These are phyloP conservation scores for Cyprinodon variegatus DNA, from an alignment of 2,113 vertebrate species.

Conservation along the genomic window DNA sequence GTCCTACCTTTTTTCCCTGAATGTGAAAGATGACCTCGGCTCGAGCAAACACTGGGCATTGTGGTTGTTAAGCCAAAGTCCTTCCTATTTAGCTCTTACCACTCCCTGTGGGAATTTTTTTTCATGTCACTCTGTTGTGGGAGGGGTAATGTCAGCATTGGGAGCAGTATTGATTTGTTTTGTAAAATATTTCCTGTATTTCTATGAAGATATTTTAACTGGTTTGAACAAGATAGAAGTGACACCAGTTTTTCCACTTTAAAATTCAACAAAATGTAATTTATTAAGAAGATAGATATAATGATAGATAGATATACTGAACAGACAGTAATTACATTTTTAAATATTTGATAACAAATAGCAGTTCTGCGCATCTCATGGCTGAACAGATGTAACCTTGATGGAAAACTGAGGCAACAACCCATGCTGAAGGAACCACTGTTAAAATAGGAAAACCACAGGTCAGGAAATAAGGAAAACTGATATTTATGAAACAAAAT, in stretches of 20 bases:
- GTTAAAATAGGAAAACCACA: neutral
- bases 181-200: conserved; percentile 11
- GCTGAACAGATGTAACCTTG: neutral
- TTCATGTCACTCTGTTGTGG: conserved; percentile 15
- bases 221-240: neutral
- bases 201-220: neutral
- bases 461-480: neutral
- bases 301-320: neutral
- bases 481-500: too few relatives aligned
- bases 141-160: conserved; percentile 40
- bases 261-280: conserved; percentile 4
- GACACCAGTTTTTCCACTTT: neutral
- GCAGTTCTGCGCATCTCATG: neutral
- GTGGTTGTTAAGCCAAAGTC: conserved; percentile 50
- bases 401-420: neutral
- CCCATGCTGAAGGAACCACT: neutral
- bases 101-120: conserved; percentile 40
- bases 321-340: too few relatives aligned
- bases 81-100: conserved; percentile 16
- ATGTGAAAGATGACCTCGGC: conserved; percentile 37
- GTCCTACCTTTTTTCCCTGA: conserved; percentile 46
- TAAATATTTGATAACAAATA: too few relatives aligned
- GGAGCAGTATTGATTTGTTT: conserved; percentile 26
- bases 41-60: conserved; percentile 29
- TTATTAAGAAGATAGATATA: neutral